Evolutionary conservation across 1,140 invertebrate species (phyloP).

Genomic region (Macrosteles quadrilineatus): DNA sequence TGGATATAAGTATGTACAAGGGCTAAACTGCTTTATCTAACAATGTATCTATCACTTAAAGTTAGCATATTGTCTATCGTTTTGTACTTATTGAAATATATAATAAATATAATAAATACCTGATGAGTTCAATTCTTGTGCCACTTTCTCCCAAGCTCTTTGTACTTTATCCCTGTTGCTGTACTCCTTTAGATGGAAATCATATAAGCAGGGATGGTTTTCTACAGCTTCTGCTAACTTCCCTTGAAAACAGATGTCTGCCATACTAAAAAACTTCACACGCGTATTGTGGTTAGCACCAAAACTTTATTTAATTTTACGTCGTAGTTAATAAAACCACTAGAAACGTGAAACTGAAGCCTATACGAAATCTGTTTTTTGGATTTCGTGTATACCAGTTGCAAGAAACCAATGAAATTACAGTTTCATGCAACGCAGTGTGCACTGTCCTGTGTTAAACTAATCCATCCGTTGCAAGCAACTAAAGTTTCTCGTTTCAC

Average conservation of each 20-base stretch:
- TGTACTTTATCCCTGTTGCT: conserved; percentile 31
- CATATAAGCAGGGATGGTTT: conserved; percentile 11
- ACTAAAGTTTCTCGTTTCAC: neutral
- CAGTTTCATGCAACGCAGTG: neutral
- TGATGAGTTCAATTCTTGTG: too few relatives aligned
- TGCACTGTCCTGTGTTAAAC: neutral
- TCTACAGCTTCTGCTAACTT: conserved; percentile 20
- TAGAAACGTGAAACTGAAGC: neutral
- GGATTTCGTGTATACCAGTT: conserved; percentile 15
- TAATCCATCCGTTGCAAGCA: conserved; percentile 5
- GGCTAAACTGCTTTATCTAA: too few relatives aligned
- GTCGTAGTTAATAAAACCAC: neutral
- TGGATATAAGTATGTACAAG: too few relatives aligned
- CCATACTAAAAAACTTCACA: neutral
- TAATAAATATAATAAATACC: too few relatives aligned
- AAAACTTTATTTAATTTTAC: conserved; percentile 16
- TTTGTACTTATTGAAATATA: too few relatives aligned
- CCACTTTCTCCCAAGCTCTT: neutral
- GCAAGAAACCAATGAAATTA: conserved; percentile 12
- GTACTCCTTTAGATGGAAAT: conserved; percentile 20
- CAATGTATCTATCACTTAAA: too few relatives aligned
- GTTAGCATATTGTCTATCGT: too few relatives aligned
- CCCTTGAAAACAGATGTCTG: conserved; percentile 17
- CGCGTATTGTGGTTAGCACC: too few relatives aligned
- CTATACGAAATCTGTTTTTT: conserved; percentile 4